Conservation (phyloP, 2,888 invertebrate genomes). For the Aspidiotus destructor region DNA sequence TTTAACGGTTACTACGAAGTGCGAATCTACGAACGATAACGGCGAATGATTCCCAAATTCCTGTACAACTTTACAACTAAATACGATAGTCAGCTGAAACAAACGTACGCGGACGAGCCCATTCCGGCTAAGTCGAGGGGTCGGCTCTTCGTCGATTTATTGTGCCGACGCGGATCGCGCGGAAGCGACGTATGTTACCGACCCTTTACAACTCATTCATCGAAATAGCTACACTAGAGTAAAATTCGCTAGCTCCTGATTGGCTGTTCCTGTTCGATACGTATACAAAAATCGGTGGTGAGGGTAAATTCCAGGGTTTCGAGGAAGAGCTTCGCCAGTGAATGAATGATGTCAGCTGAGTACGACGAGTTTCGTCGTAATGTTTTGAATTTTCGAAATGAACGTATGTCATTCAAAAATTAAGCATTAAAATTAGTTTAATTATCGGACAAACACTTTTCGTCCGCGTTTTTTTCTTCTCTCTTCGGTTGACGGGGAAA, state of each 20-base stretch:
- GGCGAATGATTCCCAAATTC: constrained; percentile 31
- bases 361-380: constrained; percentile 10
- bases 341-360: constrained; percentile 25
- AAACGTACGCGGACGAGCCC: constrained; percentile 28
- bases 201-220: constrained; percentile 32
- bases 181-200: neutral
- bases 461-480: neutral
- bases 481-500: too few relatives aligned
- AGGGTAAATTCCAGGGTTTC: constrained; percentile 23
- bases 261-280: constrained; percentile 30
- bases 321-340: constrained; percentile 15
- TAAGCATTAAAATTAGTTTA: constrained; percentile 8
- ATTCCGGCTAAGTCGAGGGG: constrained; percentile 17
- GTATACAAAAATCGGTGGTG: constrained; percentile 24
- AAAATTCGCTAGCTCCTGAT: constrained; percentile 30
- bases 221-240: constrained; percentile 27
- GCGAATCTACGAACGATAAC: constrained; percentile 11
- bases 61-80: constrained; percentile 32
- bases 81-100: constrained; percentile 31
- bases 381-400: constrained; percentile 8
- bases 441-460: neutral
- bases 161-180: neutral
- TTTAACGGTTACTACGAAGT: constrained; percentile 28
- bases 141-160: neutral
- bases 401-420: constrained; percentile 22